Base-by-base conservation (phyloP, 2,888 invertebrate species). In the Clostera curtula region DNA sequence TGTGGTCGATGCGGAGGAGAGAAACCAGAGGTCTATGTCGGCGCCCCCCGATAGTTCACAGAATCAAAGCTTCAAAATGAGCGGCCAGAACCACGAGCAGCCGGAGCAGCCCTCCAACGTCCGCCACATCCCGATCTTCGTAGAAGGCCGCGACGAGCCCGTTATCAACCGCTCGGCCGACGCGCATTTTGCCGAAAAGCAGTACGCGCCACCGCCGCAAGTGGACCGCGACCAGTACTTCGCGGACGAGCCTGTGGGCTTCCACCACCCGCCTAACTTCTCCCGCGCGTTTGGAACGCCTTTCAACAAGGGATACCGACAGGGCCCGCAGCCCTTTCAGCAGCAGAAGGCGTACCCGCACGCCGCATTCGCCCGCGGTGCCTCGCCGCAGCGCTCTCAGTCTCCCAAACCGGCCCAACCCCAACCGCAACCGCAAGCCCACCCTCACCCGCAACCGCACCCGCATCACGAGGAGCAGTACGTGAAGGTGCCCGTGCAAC, bases 111-210 rank as follows among this genome's bases (percentile, higher is more conserved):
- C 75, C 40, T 74, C 87, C 20, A 89, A 88, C 49, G 90, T 93
- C 24, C 86, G 95, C 36, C 92, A 93, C 55, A 95, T 95, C 69
- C 95, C 95, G 11, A 95, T 95, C 40, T 92, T 92, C 57, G 92
- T 95, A 0, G 95, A 96, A 70, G 94, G 94, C 4, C 85, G 94
- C 27, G 92, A 93, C 49, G 90, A 91, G 55, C 93, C 93, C 1
- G 88, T 93, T 8, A 83, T 92, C 29, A 90, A 91, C 36, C 89
- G 87, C 56, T 80, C 85, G 34, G 68, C 66, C n/a, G 84, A 80
- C 25, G 42, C 70, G 40, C 57, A 72, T 46, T 60, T 62, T 43
- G 56, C 58, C 15, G 75, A 74, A 5, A 34, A 85, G 24, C 68
- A 73, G 56, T 46, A 72, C 56, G 55, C 58, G 19, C 60, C 71